Base-by-base conservation (phyloP, 2,888 invertebrate species). In the Coelopa pilipes region DNA sequence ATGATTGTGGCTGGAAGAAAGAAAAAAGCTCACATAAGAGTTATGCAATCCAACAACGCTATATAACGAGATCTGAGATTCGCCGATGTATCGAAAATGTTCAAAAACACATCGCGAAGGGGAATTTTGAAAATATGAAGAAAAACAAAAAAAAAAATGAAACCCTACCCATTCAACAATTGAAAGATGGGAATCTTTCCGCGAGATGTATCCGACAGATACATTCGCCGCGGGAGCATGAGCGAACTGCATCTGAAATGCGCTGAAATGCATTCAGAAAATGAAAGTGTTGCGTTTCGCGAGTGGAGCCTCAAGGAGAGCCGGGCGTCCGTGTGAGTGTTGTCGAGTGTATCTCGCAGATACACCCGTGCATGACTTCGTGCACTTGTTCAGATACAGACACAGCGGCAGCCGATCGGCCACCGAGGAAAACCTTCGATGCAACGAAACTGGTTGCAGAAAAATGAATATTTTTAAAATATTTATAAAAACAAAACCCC, bases 271-370 rank as follows among this genome's bases (percentile, higher is more conserved):
- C 69, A 69, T 46, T 17, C 21, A n/a, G 17, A 69, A 69, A 69
- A 69, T 69, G 69, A 69, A 69, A 69, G 69, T 69, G 69, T 46
- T 69, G 46, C 55, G 17, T 34, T 34, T 45, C 19, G 17, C 17
- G 17, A 57, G n/a, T 34, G 45, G 45, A 68, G 45, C 13, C 57
- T 13, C 59, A 69, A 69, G 69, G 59, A 69, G 59, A 69, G 15
- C 57, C 4, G 10, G 1, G 17, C 3, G 19, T n/a, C 15, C 1
- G 45, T 34, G 34, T 34, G 34, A 4, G 34, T 34, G 34, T 34
- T 45, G n/a, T 15, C n/a, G n/a, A n/a, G 19, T 24, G 21, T 66
- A 66, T 66, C 66, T 66, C 15, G n/a, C 21, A 66, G 66, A 66
- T 66, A 50, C 49, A 62, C 62, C 12, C 49, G 49, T 49, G 50